Evolutionary conservation across 2,113 vertebrate genomes (phyloP).

Genomic region (Poecilia latipinna): DNA sequence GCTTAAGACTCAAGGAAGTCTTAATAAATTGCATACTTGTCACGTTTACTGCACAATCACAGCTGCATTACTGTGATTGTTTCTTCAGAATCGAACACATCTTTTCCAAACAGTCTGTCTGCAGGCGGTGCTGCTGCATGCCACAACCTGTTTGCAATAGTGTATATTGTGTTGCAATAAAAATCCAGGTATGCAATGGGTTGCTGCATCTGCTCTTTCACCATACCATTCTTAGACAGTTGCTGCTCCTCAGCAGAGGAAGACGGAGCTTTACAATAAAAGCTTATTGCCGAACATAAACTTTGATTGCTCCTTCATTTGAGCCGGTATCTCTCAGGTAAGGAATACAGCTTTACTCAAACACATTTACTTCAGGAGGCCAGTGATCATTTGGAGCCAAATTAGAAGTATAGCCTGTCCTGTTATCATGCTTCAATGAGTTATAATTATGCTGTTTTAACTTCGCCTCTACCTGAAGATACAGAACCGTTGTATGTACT

Average conservation of each 20-base stretch:
- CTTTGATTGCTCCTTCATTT: slow-evolving; percentile 2
- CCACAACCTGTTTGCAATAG: slow-evolving; percentile 43
- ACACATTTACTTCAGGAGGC: not conserved
- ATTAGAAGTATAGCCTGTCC: not conserved
- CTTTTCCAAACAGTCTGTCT: slow-evolving; percentile 36
- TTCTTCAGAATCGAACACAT: slow-evolving; percentile 16
- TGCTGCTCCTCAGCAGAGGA: slow-evolving; percentile 10
- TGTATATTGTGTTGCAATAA: slow-evolving; percentile 37
- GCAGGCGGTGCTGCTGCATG: slow-evolving; percentile 47
- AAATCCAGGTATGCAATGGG: slow-evolving; percentile 50
- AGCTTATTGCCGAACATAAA: not conserved
- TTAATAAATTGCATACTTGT: no score
- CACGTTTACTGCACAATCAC: not conserved
- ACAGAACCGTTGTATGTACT: not conserved
- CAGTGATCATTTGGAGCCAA: not conserved
- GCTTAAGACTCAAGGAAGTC: no score
- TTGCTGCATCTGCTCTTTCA: slow-evolving; percentile 16
- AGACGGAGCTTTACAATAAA: not conserved
- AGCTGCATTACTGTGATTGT: slow-evolving; percentile 11
- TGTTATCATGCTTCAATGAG: not conserved
- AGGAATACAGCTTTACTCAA: slow-evolving; percentile 11
- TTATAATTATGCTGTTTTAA: not conserved
- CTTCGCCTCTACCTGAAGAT: not conserved
- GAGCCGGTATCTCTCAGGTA: slow-evolving; percentile 43
- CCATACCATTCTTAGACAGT: slow-evolving; percentile 12